A percentile compares a stretch with the other conserved stretches of the same genome.
Evolutionary conservation across 2,113 vertebrate species (phyloP).

Genomic region (Arizona elegans): DNA sequence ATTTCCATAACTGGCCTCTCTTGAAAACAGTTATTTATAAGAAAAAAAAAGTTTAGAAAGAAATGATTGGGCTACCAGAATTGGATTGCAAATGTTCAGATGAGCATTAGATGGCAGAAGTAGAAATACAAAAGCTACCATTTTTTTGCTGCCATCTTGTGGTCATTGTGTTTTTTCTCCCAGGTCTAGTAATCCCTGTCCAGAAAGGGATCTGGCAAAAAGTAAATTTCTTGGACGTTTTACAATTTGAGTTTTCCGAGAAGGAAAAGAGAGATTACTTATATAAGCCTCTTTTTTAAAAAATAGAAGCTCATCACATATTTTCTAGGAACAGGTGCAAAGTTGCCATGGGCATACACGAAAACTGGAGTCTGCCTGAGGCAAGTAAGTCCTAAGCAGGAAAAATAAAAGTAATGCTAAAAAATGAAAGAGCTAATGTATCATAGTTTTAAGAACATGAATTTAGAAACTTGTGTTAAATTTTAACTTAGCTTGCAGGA

Average conservation of each 20-base stretch:
- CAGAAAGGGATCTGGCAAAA: not conserved
- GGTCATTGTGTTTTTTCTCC: fast-evolving
- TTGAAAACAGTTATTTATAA: not conserved
- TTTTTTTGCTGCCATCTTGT: not conserved
- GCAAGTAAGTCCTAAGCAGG: not conserved
- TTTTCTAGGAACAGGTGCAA: not conserved
- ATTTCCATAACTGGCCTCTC: not conserved
- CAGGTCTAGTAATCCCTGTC: not conserved
- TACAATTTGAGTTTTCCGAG: not conserved
- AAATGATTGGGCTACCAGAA: not conserved
- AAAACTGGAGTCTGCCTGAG: not conserved
- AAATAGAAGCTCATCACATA: not conserved
- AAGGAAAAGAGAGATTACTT: not conserved
- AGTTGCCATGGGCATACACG: not conserved
- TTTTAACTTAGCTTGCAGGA: not conserved
- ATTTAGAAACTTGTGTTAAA: not conserved
- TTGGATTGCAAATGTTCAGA: not conserved
- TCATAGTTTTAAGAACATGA: not conserved
- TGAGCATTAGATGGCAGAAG: not conserved
- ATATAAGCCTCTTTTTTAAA: not conserved
- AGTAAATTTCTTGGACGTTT: not conserved
- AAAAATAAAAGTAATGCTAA: not conserved
- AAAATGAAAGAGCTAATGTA: not conserved
- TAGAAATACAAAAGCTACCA: not conserved
- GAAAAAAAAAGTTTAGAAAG: not conserved